Evolutionary conservation across 2,113 vertebrate genomes (phyloP), one percentile per base, ranked within the genome.

Genomic region (Murina feae): DNA sequence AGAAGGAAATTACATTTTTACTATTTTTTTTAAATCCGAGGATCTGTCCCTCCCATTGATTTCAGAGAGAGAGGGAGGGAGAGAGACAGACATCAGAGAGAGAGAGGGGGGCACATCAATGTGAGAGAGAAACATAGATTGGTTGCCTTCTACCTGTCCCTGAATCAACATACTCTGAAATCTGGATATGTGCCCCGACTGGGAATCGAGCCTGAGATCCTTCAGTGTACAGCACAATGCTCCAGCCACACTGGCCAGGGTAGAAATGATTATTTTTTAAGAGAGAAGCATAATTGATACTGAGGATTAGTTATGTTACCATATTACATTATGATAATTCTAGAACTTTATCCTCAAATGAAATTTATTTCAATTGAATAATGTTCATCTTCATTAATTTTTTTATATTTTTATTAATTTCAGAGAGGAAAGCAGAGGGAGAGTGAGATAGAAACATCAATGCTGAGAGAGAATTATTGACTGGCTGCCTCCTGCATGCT

Each of bases 1-100:
- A 88, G 84, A 96, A 97, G 25, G 39, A 37, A 93, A 89, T 93
- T 25, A 44, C 39, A n/a, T 37, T 79, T 65, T 32, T 32, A 17
- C 16, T 66, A n/a, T 66, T 66, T n/a, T 65, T 55, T 66, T 66
- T 66, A 17, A 66, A 66, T 16, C 6, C 1, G 6, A 66, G 63
- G 30, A 66, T 66, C 1, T 66, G 63, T 66, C 14, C 13, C 32
- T 66, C 14, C 63, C 63, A 66, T n/a, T 66, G 32, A 66, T 66
- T 66, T 66, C 63, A 66, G 63, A 66, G 63, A 66, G 63, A 32
- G 30, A 65, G 28, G 51, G 51, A 53, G 53, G 44, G 8, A 2
- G 44, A 65, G 63, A 65, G 63, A 65, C 30, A 32, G 30, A 65
- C n/a, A n/a, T n/a, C n/a, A 13, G 63, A 65, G 63, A 32, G 30